Percentiles rank a stretch among this genome's conserved stretches.
Evolutionary conservation across 1,140 invertebrate species (phyloP).

Genomic region (Lasaia peninsularis): DNA sequence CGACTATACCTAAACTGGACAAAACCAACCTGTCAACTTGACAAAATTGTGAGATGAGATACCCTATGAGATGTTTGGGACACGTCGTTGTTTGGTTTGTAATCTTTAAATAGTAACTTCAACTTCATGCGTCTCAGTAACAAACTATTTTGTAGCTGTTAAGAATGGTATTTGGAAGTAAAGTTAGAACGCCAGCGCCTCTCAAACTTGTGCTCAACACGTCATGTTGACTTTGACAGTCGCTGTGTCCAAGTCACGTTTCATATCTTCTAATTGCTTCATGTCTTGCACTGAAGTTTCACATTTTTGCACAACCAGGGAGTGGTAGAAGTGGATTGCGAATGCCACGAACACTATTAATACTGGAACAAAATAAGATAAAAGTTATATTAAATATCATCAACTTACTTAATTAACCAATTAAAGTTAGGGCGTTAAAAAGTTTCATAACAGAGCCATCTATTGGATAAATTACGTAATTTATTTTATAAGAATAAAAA

Average conservation of each 20-base stretch:
- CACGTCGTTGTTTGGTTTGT: too few relatives aligned
- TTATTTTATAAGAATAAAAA: too few relatives aligned
- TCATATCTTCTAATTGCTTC: conserved; percentile 84
- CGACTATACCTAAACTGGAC: too few relatives aligned
- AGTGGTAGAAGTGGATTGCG: conserved; percentile 93
- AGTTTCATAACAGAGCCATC: too few relatives aligned
- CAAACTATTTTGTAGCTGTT: background rate
- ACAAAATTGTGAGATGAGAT: too few relatives aligned
- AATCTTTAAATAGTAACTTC: too few relatives aligned
- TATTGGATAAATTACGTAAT: too few relatives aligned
- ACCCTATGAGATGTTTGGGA: too few relatives aligned
- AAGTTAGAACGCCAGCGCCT: background rate
- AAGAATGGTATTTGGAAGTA: background rate
- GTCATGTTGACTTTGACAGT: conserved; percentile 64
- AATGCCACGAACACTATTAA: conserved; percentile 92
- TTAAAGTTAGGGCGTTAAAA: too few relatives aligned
- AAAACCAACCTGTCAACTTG: too few relatives aligned
- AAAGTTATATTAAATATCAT: conserved; percentile 1
- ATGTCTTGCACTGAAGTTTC: conserved; percentile 83
- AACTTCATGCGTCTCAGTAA: too few relatives aligned
- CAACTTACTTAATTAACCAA: too few relatives aligned
- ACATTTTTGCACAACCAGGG: conserved; percentile 89
- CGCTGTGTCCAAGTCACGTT: conserved; percentile 82
- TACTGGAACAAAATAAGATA: conserved; percentile 73
- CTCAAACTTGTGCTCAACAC: background rate